Conservation (phyloP, 2,113 vertebrate genomes). For the Neotragus pygmaeus region DNA sequence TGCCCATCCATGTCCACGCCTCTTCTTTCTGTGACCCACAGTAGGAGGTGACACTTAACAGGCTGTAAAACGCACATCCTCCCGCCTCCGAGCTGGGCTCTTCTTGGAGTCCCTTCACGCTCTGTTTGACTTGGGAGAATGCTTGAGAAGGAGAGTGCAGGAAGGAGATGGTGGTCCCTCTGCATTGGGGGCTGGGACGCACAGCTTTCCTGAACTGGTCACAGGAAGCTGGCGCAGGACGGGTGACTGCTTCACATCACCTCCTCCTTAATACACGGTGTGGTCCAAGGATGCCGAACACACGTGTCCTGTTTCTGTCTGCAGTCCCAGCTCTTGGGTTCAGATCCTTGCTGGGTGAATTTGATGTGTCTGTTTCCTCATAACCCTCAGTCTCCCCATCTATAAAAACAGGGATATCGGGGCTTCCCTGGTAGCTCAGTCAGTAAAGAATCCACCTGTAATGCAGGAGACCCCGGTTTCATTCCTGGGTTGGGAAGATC, state of each 20-base stretch:
- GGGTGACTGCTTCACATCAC: not conserved
- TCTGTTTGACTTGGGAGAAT: not conserved
- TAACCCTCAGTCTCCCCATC: not conserved
- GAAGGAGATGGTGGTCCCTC: too few species aligned
- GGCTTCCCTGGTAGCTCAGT: not conserved
- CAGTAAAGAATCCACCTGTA: not conserved
- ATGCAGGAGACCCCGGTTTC: not conserved
- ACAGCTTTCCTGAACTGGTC: not conserved
- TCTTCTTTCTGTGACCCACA: not conserved
- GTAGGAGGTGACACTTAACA: rapidly evolving
- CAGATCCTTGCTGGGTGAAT: not conserved
- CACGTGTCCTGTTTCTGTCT: rapidly evolving
- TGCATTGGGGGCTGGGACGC: rapidly evolving
- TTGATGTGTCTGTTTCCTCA: not conserved
- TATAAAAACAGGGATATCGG: not conserved
- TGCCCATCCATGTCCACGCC: not conserved
- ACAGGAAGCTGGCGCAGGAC: rapidly evolving
- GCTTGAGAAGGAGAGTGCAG: not conserved
- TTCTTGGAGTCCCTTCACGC: not conserved
- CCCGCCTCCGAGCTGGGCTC: rapidly evolving
- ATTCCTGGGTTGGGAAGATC: not conserved
- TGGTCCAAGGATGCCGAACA: rapidly evolving
- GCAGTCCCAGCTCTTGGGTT: not conserved
- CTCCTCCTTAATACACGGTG: rapidly evolving
- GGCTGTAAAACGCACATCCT: not conserved